Evolutionary conservation across 2,888 invertebrate genomes (phyloP).

Genomic region (Palloptera scutellata): DNA sequence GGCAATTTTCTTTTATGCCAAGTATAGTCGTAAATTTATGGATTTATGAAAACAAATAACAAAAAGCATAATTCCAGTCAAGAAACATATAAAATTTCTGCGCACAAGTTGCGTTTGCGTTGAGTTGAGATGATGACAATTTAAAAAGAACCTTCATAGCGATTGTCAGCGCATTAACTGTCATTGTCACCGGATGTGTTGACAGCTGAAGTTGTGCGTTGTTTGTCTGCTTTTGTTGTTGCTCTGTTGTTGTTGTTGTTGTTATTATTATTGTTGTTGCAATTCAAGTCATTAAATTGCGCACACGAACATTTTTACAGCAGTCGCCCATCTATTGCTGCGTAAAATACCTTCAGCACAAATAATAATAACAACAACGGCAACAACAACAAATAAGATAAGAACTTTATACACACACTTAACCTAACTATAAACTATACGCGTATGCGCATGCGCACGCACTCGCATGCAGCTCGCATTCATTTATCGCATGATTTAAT

Average conservation of each 20-base stretch:
- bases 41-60: too few species aligned
- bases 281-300: background rate
- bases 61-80: too few species aligned
- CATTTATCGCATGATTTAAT: too few species aligned
- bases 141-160: background rate
- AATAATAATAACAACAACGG: slow-evolving; percentile 6
- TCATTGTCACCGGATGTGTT: slow-evolving; percentile 43
- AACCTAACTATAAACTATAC: background rate
- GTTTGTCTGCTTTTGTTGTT: slow-evolving; percentile 6
- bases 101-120: too few species aligned
- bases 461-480: slow-evolving; percentile 1
- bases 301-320: too few species aligned
- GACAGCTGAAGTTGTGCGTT: slow-evolving; percentile 39
- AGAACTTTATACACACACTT: background rate
- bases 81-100: too few species aligned
- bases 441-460: slow-evolving; percentile 12
- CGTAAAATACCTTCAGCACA: background rate
- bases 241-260: slow-evolving; percentile 18
- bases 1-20: too few species aligned
- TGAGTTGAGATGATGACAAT: background rate
- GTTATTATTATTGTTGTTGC: slow-evolving; percentile 1
- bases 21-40: too few species aligned
- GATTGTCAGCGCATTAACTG: background rate
- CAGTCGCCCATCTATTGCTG: too few species aligned
- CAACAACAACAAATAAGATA: background rate